phyloP scores from a whole-genome alignment of 2,888 invertebrate genomes.

The Leptinotarsa haldemani region DNA sequence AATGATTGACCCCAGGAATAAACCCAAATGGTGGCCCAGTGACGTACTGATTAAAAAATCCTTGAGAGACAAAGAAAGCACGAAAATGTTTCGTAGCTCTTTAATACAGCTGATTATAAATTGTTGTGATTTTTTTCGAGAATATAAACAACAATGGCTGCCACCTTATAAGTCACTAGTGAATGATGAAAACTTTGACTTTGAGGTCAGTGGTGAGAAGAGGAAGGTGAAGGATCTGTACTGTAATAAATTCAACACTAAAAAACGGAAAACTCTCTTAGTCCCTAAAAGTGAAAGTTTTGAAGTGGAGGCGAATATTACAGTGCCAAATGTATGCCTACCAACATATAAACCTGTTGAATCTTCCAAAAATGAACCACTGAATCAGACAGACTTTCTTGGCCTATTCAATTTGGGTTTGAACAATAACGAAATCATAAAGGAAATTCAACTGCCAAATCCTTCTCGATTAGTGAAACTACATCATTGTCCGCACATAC shows the following conservation, averaged over 20 bases:
- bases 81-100: conserved; percentile 28
- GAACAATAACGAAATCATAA: conserved; percentile 26
- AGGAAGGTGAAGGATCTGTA: conserved; percentile 18
- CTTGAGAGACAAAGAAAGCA: conserved; percentile 14
- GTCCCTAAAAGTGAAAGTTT: background rate
- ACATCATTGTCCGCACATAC: conserved; percentile 33
- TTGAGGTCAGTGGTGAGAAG: conserved; percentile 22
- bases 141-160: conserved; percentile 31
- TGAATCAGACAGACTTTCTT: conserved; percentile 28
- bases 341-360: conserved; percentile 24
- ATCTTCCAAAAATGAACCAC: conserved; percentile 8
- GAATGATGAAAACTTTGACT: conserved; percentile 34
- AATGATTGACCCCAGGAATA: conserved; percentile 20
- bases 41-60: conserved; percentile 25
- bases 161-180: conserved; percentile 8
- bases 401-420: conserved; percentile 22
- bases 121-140: conserved; percentile 32
- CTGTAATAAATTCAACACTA: background rate
- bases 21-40: conserved; percentile 30
- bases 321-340: background rate
- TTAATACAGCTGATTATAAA: conserved; percentile 30
- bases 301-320: background rate
- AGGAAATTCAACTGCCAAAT: conserved; percentile 21
- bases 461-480: conserved; percentile 14
- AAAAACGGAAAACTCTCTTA: conserved; percentile 29